Evolutionary conservation across 2,797 vertebrate genomes (phyloP).

Genomic region (Chrysocyon brachyurus): DNA sequence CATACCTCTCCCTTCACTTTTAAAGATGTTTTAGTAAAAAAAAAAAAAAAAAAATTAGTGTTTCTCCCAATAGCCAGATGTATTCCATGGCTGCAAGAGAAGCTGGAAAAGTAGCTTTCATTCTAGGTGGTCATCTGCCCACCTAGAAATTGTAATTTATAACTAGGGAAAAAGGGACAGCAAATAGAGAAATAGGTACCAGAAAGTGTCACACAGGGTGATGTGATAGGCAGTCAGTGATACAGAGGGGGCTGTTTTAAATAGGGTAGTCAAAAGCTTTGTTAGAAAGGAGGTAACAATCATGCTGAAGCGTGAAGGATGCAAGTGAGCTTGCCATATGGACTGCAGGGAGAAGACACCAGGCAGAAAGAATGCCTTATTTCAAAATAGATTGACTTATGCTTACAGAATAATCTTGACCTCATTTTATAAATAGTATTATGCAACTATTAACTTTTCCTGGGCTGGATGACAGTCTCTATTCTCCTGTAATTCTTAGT

Average conservation of each 20-base stretch:
- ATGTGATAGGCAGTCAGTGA: background rate
- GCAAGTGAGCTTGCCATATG: background rate
- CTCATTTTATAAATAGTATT: background rate
- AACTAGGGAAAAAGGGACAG: background rate
- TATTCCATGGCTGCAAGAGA: background rate
- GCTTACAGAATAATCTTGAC: background rate
- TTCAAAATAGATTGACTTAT: background rate
- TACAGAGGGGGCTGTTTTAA: background rate
- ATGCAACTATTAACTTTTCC: background rate
- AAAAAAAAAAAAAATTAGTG: no score
- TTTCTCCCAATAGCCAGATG: background rate
- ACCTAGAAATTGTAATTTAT: background rate
- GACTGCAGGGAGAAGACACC: background rate
- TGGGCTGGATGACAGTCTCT: background rate
- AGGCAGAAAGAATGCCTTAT: background rate
- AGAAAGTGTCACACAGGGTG: background rate
- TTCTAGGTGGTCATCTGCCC: background rate
- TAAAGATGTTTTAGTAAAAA: background rate
- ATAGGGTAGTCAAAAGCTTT: background rate
- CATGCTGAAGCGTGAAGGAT: background rate
- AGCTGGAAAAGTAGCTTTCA: background rate
- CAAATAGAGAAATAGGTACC: background rate
- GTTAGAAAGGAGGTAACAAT: background rate
- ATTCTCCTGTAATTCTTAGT: conserved; percentile 18
- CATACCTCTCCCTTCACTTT: background rate